Conservation (phyloP, 2,888 invertebrate species). For the Diploptera punctata region DNA sequence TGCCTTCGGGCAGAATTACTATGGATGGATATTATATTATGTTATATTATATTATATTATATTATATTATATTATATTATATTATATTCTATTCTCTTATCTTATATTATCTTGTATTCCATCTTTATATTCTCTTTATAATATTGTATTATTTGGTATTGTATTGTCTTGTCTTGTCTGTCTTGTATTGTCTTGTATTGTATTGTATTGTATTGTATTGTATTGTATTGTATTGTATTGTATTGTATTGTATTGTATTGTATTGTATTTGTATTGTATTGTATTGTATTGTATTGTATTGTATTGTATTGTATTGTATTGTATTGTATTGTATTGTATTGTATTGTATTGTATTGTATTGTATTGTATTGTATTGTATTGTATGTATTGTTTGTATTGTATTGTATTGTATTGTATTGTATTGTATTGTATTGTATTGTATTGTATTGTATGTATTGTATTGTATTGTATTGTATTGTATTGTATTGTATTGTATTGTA, state of each 20-base stretch:
- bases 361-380: too few relatives aligned
- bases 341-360: too few relatives aligned
- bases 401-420: slow-evolving; percentile 1
- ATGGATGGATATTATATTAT: too few relatives aligned
- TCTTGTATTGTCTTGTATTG: not conserved
- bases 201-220: not conserved
- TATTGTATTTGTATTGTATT: not conserved
- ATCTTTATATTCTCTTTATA: too few relatives aligned
- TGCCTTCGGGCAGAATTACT: too few relatives aligned
- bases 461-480: not conserved
- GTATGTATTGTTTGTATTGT: too few relatives aligned
- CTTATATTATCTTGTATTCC: too few relatives aligned
- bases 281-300: not conserved
- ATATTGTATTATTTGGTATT: not conserved
- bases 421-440: slow-evolving; percentile 10
- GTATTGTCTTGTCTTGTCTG: not conserved
- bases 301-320: too few relatives aligned
- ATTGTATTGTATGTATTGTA: too few relatives aligned
- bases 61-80: not conserved
- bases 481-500: slow-evolving; percentile 28
- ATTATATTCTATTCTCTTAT: too few relatives aligned
- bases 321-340: too few relatives aligned
- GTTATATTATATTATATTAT: not conserved
- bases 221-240: not conserved
- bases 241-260: not conserved